Evolutionary conservation across 2,797 vertebrate species (phyloP), one percentile per base, ranked within the genome.

Genomic region (Acipenser transmontanus): DNA sequence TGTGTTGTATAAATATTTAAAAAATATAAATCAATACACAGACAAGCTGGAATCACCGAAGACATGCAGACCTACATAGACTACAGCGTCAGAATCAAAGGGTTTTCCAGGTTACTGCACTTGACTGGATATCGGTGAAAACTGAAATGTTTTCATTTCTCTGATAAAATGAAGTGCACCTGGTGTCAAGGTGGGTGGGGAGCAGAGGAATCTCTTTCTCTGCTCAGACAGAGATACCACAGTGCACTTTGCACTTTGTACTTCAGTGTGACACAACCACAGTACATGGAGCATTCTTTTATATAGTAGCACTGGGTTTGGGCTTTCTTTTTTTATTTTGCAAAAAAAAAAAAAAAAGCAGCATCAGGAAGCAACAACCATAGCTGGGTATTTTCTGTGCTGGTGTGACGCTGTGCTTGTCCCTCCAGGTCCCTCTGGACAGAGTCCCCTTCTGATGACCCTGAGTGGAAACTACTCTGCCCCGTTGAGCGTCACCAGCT

Each of bases 381-480:
- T 1, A 34, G 34, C 34, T 34, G 34, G 34, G 34, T 34, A 4
- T 34, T 34, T 49, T 51, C n/a, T 61, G 4, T 67, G 11, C 48
- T 20, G 47, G 34, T 62, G 7, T 62, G 56, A 47, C 10, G 50
- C 49, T 47, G 2, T 56, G 7, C 47, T 34, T 0, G 0, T 50
- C 65, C 51, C 0, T 0, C 0, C 84, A 99, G 97, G 97, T 68
- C 91, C 93, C 47, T 95, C 95, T 62, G 93, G 95, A 49, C 95
- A 99, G 75, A 98, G 92, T 61, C 92, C 93, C 0, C 88, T 97
- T 50, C 91, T 99, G 7, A 91, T 97, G 62, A 94, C 96, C 2
- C 91, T 99, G 66, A 98, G 94, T 12, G 97, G 97, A 2, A 99
- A 99, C 85, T 98, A 98, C 72, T 96, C 96, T 1, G 92, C 88